Evolutionary conservation across 2,888 invertebrate species (phyloP).

Genomic region (Archaeoteleia sp.): DNA sequence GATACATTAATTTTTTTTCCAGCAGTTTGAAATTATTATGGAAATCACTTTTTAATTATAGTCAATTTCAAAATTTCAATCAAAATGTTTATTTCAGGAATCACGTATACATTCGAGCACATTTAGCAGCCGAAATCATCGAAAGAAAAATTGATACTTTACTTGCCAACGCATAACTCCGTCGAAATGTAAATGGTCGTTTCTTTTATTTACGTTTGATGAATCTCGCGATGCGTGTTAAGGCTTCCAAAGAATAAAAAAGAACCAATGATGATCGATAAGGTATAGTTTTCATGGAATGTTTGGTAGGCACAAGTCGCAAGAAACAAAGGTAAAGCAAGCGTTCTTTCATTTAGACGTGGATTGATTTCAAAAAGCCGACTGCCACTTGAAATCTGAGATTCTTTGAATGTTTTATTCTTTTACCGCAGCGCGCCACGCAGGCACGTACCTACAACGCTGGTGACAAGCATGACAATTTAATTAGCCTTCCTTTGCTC

Average conservation of each 20-base stretch:
- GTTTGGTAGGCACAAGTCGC: slow-evolving; percentile 20
- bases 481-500: slow-evolving; percentile 24
- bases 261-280: slow-evolving; percentile 31
- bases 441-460: slow-evolving; percentile 14
- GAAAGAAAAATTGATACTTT: too few relatives aligned
- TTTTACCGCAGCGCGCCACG: slow-evolving; percentile 1
- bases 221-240: too few relatives aligned
- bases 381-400: slow-evolving; percentile 43
- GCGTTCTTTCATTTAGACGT: slow-evolving; percentile 46
- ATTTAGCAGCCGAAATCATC: too few relatives aligned
- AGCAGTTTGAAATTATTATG: too few relatives aligned
- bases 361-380: slow-evolving; percentile 50
- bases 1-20: too few relatives aligned
- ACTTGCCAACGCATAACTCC: too few relatives aligned
- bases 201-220: too few relatives aligned
- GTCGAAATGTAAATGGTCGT: too few relatives aligned
- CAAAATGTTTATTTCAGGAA: too few relatives aligned
- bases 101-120: too few relatives aligned
- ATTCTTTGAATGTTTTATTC: slow-evolving; percentile 46
- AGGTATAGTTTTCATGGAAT: slow-evolving; percentile 23
- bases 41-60: too few relatives aligned
- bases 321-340: slow-evolving; percentile 46
- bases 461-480: slow-evolving; percentile 43
- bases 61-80: too few relatives aligned
- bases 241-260: slow-evolving; percentile 11